These are phyloP conservation scores for Himalopsyche anomala DNA, from an alignment of 2,888 invertebrate species.

Conservation along the genomic window DNA sequence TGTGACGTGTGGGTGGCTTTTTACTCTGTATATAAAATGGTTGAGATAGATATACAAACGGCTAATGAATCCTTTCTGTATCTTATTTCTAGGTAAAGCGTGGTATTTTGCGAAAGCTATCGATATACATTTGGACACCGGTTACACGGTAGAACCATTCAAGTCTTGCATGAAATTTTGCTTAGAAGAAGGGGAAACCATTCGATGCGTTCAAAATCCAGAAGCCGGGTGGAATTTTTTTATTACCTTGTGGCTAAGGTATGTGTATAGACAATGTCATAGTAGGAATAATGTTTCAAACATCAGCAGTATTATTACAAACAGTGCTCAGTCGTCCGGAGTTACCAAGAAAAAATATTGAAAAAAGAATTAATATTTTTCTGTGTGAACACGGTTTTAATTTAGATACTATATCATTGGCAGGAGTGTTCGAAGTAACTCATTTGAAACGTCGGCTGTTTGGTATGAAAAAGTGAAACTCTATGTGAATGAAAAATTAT, in stretches of 20 bases:
- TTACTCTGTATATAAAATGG: not conserved
- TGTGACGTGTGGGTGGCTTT: conserved; percentile 3
- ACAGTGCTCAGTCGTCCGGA: not conserved
- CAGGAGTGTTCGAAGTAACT: conserved; percentile 77
- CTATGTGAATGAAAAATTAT: conserved; percentile 67
- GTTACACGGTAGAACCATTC: conserved; percentile 76
- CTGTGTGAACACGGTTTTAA: not conserved
- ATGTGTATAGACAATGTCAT: conserved; percentile 50
- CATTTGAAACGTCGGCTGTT: conserved; percentile 77
- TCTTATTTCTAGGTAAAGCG: conserved; percentile 68
- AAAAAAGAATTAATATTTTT: not conserved
- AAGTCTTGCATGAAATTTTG: conserved; percentile 76
- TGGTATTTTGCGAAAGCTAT: conserved; percentile 80
- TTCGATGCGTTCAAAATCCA: conserved; percentile 72
- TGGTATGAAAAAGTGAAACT: conserved; percentile 76
- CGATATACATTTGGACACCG: conserved; percentile 79
- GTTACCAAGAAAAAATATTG: too few species aligned
- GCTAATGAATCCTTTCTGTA: too few species aligned
- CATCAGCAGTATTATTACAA: not conserved
- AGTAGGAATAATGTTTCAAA: not conserved
- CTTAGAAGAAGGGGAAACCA: conserved; percentile 75
- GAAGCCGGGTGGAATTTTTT: conserved; percentile 77
- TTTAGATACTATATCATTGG: conserved; percentile 40
- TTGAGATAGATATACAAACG: conserved; percentile 29
- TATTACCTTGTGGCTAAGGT: conserved; percentile 80